Conservation (phyloP, 2,797 vertebrate genomes). For the Limnodromus scolopaceus region DNA sequence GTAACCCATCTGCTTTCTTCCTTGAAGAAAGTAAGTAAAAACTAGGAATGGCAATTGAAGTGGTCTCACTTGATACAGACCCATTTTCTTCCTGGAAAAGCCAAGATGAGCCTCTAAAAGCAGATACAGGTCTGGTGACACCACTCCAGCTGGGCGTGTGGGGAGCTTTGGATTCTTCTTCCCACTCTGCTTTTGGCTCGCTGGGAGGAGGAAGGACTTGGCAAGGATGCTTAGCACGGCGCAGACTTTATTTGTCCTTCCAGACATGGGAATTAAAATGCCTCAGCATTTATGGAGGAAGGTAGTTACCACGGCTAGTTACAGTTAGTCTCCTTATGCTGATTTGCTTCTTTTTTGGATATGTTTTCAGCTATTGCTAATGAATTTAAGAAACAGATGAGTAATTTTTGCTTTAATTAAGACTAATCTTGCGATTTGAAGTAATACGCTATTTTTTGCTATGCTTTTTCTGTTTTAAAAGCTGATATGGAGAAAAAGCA, state of each 20-base stretch:
- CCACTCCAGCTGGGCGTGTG: accelerated
- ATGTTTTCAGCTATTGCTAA: constrained; percentile 13
- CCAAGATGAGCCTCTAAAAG: background rate
- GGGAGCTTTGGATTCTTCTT: background rate
- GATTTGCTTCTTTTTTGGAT: background rate
- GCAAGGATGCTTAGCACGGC: background rate
- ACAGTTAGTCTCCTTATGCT: background rate
- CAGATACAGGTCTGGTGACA: background rate
- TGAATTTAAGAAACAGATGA: constrained; percentile 56
- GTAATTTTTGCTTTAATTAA: constrained; percentile 61
- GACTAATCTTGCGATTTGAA: constrained; percentile 35
- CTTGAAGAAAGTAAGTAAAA: background rate
- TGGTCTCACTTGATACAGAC: background rate
- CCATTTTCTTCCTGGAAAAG: background rate
- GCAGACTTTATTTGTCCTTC: background rate
- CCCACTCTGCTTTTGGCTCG: background rate
- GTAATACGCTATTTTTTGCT: constrained; percentile 5
- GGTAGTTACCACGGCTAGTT: background rate
- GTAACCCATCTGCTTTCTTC: background rate
- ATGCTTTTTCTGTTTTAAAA: constrained; percentile 3
- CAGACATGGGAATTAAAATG: background rate
- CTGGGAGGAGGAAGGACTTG: background rate
- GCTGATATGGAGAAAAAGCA: constrained; percentile 31
- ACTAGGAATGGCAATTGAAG: background rate
- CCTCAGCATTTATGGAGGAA: background rate